Base-by-base conservation (phyloP, 1,140 invertebrate species). In the Pygmarrhopalites habei region DNA sequence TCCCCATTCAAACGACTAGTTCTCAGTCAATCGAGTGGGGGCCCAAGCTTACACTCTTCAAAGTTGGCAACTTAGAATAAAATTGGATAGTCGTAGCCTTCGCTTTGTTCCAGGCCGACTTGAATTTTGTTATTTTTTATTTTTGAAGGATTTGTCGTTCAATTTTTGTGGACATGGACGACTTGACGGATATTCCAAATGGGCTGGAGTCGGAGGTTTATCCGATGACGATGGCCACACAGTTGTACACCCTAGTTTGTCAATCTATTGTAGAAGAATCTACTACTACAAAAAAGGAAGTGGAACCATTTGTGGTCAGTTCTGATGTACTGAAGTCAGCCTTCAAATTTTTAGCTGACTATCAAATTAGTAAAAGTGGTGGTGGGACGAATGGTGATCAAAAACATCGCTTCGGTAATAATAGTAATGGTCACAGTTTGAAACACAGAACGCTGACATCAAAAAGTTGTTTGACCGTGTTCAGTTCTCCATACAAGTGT, bases 391-490 rank as follows among this genome's bases (percentile, higher is more conserved):
- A 49, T 49, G 19, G 19, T 14, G 19, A 49, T 14, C 12, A 49
- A 49, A 49, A 10, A 21, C 12, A 12, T 7, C 7, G 46, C 14
- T 15, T 12, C 46, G 46, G 46, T 21, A 49, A 41, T 41, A n/a
- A n/a, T 7, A 49, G 23, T 15, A 15, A 12, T 19, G 7, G 10
- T 17, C 7, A 39, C 7, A 39, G 35, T 39, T 10, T 39, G 17
- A n/a, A n/a, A n/a, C n/a, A n/a, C n/a, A n/a, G n/a, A n/a, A n/a
- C n/a, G n/a, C 7, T 39, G 10, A 39, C 7, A 17, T 10, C 35
- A 7, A 39, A 23, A 39, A 60, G 47, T 15, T 60, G 58, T 25
- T 41, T 64, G 19, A 64, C 62, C 26, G 62, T 64, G 0, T 64
- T 39, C 35, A 64, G 62, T 43, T 32, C 62, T 12, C 62, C 62